phyloP scores from a whole-genome alignment of 2,888 invertebrate species.

The Eretmocerus hayati region DNA sequence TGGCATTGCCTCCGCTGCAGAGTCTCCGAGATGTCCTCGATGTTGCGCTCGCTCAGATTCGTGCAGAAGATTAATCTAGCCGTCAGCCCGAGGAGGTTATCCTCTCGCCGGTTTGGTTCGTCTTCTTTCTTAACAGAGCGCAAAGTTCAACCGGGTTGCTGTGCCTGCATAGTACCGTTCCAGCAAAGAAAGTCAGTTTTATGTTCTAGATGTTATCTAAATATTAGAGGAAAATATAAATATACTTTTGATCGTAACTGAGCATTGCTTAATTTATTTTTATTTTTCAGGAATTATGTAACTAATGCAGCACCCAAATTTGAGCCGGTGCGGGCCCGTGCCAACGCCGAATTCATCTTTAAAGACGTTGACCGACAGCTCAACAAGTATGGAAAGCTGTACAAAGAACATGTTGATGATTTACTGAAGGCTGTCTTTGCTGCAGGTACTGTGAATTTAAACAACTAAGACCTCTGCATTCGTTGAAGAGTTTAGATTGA shows the following conservation, averaged over 20 bases:
- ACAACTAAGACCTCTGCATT: neutral
- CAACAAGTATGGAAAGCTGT: neutral
- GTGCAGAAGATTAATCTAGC: neutral
- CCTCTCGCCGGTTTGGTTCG: neutral
- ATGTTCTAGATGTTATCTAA: neutral
- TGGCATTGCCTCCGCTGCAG: no score
- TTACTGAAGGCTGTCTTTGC: neutral
- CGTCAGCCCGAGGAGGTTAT: neutral
- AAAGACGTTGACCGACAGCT: neutral
- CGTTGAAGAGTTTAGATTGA: no score
- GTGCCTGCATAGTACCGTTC: neutral
- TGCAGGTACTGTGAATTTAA: conserved; percentile 6
- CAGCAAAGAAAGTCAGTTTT: neutral
- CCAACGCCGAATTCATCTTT: neutral
- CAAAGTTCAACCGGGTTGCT: neutral
- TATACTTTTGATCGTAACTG: no score
- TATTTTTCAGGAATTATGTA: conserved; percentile 19
- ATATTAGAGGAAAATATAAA: no score
- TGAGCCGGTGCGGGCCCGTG: no score
- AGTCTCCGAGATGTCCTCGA: conserved; percentile 9
- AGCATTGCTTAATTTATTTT: no score
- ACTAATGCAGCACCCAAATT: neutral
- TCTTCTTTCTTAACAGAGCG: no score
- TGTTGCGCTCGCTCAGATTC: conserved; percentile 10
- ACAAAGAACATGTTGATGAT: neutral